Percentiles rank a stretch among this genome's conserved stretches.
Evolutionary conservation across 1,140 invertebrate genomes (phyloP).

Genomic region (Triops longicaudatus): DNA sequence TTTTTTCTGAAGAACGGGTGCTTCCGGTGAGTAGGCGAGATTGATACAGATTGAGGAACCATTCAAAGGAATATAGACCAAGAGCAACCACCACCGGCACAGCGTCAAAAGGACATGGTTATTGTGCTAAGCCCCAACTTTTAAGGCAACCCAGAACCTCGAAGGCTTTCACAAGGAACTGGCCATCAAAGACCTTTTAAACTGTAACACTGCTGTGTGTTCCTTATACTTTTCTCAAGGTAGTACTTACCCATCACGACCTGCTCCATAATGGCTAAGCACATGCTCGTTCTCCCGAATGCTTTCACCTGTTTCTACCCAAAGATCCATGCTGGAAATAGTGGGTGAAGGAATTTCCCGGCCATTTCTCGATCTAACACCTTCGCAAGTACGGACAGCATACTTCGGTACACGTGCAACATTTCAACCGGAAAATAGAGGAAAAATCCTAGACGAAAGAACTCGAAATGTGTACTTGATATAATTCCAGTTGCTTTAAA

Average conservation of each 20-base stretch:
- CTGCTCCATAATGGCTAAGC: background rate
- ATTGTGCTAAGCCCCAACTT: background rate
- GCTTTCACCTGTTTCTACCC: background rate
- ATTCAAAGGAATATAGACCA: too few species aligned
- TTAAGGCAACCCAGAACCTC: background rate
- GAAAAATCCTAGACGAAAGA: too few species aligned
- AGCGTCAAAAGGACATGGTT: too few species aligned
- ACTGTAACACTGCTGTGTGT: background rate
- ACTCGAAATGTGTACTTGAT: too few species aligned
- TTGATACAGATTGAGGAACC: background rate
- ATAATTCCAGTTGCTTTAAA: too few species aligned
- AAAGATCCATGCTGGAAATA: background rate
- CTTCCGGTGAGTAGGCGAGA: background rate
- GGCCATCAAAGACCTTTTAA: background rate
- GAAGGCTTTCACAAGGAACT: background rate
- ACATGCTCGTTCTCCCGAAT: background rate
- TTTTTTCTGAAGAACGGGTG: background rate
- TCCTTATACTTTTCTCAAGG: background rate
- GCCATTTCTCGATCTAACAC: background rate
- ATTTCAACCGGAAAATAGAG: too few species aligned
- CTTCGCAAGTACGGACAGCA: too few species aligned
- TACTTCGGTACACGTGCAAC: too few species aligned
- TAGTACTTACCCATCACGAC: background rate
- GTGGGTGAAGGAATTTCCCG: background rate
- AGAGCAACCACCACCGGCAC: too few species aligned